These are phyloP conservation scores for Aspidapion aeneum DNA, from an alignment of 2,888 invertebrate genomes.

Conservation along the genomic window DNA sequence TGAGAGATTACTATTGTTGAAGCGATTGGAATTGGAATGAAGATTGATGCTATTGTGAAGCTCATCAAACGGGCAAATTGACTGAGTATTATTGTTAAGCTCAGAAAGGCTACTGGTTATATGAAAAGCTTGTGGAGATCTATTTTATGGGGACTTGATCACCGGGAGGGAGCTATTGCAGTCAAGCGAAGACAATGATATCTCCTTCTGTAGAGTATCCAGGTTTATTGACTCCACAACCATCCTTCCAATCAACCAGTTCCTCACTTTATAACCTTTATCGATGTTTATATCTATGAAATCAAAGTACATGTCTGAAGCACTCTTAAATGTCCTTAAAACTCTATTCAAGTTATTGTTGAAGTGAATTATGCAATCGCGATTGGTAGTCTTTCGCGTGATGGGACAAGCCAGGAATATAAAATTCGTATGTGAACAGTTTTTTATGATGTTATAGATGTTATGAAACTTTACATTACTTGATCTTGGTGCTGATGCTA, in stretches of 20 bases:
- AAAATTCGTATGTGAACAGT: background rate
- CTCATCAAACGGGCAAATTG: background rate
- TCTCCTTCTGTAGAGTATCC: background rate
- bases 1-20: no score
- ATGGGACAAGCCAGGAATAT: background rate
- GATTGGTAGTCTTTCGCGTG: background rate
- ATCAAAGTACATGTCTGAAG: background rate
- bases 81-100: background rate
- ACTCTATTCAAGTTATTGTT: background rate
- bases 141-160: background rate
- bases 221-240: background rate
- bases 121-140: background rate
- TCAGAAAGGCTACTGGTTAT: background rate
- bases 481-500: no score
- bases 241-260: background rate
- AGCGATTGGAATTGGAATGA: no score
- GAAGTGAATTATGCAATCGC: background rate
- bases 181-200: background rate
- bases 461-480: background rate
- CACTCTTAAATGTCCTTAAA: background rate
- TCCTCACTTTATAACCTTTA: background rate
- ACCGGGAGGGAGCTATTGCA: background rate
- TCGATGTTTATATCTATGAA: background rate
- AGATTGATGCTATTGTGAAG: background rate
- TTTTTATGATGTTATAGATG: background rate